Evolutionary conservation across 2,113 vertebrate species (phyloP).

Genomic region (Toxotes chatareus): DNA sequence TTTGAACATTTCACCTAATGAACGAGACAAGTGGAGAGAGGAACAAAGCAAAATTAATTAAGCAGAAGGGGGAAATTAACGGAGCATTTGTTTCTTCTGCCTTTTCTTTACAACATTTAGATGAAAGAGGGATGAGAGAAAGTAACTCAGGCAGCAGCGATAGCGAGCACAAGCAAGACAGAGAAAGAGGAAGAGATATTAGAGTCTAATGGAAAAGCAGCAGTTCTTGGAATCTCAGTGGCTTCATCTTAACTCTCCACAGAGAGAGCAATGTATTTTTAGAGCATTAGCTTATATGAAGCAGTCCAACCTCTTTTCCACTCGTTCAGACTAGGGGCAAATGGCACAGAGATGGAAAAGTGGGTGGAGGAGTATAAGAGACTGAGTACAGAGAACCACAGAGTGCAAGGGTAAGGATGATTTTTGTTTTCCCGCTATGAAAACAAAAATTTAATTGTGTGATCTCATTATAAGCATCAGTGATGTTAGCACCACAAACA

Average conservation of each 20-base stretch:
- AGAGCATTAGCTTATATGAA: slow-evolving; percentile 48
- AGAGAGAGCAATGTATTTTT: slow-evolving; percentile 64
- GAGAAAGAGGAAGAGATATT: slow-evolving; percentile 28
- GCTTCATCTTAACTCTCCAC: slow-evolving; percentile 53
- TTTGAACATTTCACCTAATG: slow-evolving; percentile 58
- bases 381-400: slow-evolving; percentile 6
- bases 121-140: slow-evolving; percentile 52
- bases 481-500: slow-evolving; percentile 14
- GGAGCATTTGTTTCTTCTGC: slow-evolving; percentile 43
- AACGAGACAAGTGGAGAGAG: slow-evolving; percentile 46
- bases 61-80: slow-evolving; percentile 52
- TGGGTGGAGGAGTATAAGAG: slow-evolving; percentile 3
- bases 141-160: slow-evolving; percentile 38
- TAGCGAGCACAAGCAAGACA: slow-evolving; percentile 22
- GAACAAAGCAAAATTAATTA: slow-evolving; percentile 66
- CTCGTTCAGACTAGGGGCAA: slow-evolving; percentile 30
- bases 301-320: slow-evolving; percentile 52
- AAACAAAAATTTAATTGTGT: background rate
- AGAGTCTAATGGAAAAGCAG: slow-evolving; percentile 50
- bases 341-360: slow-evolving; percentile 32
- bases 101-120: slow-evolving; percentile 24
- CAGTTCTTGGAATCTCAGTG: slow-evolving; percentile 57
- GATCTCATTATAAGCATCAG: slow-evolving; percentile 12
- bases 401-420: background rate
- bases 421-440: background rate